Percentiles rank a stretch among this genome's conserved stretches.
phyloP scores from a whole-genome alignment of 2,888 invertebrate genomes.

The Pharmacophagus antenor region DNA sequence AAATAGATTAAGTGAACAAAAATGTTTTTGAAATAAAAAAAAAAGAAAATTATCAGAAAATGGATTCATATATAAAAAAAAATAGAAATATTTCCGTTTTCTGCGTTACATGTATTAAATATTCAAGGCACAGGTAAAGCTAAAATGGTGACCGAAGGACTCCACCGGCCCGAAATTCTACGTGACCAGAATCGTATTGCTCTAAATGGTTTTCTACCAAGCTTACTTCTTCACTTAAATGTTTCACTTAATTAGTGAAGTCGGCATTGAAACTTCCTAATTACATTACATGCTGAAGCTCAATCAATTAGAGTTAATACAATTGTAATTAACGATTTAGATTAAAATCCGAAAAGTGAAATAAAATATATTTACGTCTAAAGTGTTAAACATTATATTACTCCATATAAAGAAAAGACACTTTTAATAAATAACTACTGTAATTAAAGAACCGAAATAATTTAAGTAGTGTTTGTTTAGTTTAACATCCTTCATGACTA shows the following conservation, averaged over 20 bases:
- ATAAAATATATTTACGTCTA: not conserved
- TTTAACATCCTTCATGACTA: too few relatives aligned
- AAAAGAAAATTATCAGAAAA: not conserved
- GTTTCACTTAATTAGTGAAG: conserved; percentile 20
- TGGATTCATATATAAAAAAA: not conserved
- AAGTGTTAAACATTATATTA: too few relatives aligned
- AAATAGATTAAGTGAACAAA: too few relatives aligned
- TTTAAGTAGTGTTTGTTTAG: too few relatives aligned
- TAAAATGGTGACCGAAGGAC: conserved; percentile 15
- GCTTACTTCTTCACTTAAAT: conserved; percentile 23
- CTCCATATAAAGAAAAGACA: too few relatives aligned
- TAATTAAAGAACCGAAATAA: too few relatives aligned
- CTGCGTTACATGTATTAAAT: conserved; percentile 3
- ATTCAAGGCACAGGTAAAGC: conserved; percentile 11
- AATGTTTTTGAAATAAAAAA: too few relatives aligned
- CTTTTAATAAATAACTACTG: too few relatives aligned
- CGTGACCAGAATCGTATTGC: conserved; percentile 16
- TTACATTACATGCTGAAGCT: conserved; percentile 3
- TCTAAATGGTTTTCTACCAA: conserved; percentile 15
- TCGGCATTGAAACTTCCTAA: conserved; percentile 16
- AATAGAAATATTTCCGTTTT: not conserved
- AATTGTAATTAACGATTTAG: not conserved
- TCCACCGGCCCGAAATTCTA: conserved; percentile 2
- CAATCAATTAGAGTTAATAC: not conserved
- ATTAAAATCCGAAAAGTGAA: not conserved